Base-by-base conservation (phyloP, 2,113 vertebrate genomes). In the Microtus oregoni region DNA sequence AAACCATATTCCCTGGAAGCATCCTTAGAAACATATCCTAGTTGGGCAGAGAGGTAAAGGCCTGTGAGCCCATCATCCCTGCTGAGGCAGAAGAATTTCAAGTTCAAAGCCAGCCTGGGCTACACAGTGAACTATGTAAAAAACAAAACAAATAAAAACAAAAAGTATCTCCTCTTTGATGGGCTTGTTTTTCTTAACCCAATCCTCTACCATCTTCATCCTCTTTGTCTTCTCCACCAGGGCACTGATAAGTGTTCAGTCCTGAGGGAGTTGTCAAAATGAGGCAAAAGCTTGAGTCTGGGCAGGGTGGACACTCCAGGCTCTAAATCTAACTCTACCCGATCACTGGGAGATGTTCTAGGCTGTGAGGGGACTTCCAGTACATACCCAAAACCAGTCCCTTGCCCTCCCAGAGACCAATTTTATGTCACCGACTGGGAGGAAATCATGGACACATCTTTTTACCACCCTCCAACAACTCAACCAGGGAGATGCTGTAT, bases 401-500 rank as follows among this genome's bases (percentile, higher is more conserved):
- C 83, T 86, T 65, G n/a, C 47, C 1, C 11, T 52, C 32, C 91
- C 50, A 65, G 89, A 75, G 55, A 79, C 63, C 58, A 38, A 52
- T 3, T 7, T 20, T 38, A 32, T 72, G 24, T 52, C 67, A 32
- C 58, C 1, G 26, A 32, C 7, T 2, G 20, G 44, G 55, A 89
- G 20, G 41, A 82, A 81, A 75, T 19, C 63, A 15, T 32, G 3
- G 44, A 47, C 20, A 35, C 26, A n/a, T 4, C 61, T 91, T 61
- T 58, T 4, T 9, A 52, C 28, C 67, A 75, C 17, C 58, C 38
- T 81, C 19, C 19, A 65, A 41, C 35, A 65, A 41, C 35, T 76
- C 86, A 38, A 32, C 89, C 77, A 72, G 94, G 75, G 82, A 94
- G 86, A 89, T 13, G 15, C 19, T 68, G 93, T 77, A 30, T 50